Conservation (phyloP, 2,888 invertebrate species). For the Synergus japonicus region DNA sequence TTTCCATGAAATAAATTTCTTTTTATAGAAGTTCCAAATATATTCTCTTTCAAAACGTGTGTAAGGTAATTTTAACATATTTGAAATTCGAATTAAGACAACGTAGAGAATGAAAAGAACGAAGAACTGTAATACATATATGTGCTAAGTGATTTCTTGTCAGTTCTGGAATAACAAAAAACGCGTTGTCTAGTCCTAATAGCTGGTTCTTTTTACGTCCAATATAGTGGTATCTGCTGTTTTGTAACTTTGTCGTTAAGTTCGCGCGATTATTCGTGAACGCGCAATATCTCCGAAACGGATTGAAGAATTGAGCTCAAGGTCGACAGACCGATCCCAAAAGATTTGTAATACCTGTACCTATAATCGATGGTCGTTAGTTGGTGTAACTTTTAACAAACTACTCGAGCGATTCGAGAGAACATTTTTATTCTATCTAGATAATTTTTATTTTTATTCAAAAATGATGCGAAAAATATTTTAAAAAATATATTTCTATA, state of each 20-base stretch:
- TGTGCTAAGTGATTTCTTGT: constrained; percentile 11
- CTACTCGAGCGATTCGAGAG: background rate
- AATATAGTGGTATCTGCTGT: background rate
- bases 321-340: constrained; percentile 62
- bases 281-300: constrained; percentile 68
- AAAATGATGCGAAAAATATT: too few species aligned
- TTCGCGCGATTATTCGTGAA: constrained; percentile 37
- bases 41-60: background rate
- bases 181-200: constrained; percentile 19
- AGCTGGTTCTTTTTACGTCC: constrained; percentile 10
- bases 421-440: background rate
- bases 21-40: background rate
- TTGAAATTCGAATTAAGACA: background rate
- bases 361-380: constrained; percentile 31
- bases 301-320: constrained; percentile 73
- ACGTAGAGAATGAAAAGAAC: background rate
- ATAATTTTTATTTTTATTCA: background rate
- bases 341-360: constrained; percentile 47
- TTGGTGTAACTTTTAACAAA: constrained; percentile 18
- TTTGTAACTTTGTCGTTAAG: constrained; percentile 39
- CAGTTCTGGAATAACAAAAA: constrained; percentile 12
- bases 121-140: background rate
- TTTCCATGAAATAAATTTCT: background rate
- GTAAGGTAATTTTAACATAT: too few species aligned
- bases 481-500: too few species aligned